These are phyloP conservation scores for Petroica traversi DNA, from an alignment of 2,113 vertebrate species.

Conservation along the genomic window DNA sequence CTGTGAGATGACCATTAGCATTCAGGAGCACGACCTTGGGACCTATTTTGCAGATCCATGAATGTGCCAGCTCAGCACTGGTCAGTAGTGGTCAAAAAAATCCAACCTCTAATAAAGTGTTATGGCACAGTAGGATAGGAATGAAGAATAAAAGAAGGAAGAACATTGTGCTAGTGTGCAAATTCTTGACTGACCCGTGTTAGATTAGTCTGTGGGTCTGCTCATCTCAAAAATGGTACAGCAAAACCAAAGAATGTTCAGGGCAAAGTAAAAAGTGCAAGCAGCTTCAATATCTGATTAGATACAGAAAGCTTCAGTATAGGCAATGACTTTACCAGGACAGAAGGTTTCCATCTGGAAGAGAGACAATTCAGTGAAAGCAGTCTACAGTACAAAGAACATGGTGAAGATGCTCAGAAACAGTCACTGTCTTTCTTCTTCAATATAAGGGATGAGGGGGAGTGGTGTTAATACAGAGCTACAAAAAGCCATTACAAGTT, in stretches of 20 bases:
- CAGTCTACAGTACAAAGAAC: background rate
- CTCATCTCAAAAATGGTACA: background rate
- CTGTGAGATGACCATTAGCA: background rate
- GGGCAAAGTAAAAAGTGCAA: background rate
- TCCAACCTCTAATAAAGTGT: background rate
- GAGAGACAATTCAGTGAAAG: background rate
- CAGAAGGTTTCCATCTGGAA: background rate
- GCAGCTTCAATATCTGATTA: background rate
- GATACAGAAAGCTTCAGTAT: background rate
- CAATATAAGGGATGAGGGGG: accelerated
- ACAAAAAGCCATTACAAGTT: background rate
- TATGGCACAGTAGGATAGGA: background rate
- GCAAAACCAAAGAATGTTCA: background rate
- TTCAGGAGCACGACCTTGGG: background rate
- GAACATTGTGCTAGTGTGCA: background rate
- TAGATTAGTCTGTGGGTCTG: background rate
- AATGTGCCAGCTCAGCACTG: background rate
- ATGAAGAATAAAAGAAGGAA: background rate
- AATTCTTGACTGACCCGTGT: background rate
- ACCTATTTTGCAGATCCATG: background rate
- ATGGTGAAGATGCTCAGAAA: background rate
- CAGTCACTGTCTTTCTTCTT: background rate
- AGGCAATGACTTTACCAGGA: background rate
- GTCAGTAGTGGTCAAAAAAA: background rate
- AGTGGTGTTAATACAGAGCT: background rate